phyloP scores from a whole-genome alignment of 2,888 invertebrate genomes.

The Thyatira batis region DNA sequence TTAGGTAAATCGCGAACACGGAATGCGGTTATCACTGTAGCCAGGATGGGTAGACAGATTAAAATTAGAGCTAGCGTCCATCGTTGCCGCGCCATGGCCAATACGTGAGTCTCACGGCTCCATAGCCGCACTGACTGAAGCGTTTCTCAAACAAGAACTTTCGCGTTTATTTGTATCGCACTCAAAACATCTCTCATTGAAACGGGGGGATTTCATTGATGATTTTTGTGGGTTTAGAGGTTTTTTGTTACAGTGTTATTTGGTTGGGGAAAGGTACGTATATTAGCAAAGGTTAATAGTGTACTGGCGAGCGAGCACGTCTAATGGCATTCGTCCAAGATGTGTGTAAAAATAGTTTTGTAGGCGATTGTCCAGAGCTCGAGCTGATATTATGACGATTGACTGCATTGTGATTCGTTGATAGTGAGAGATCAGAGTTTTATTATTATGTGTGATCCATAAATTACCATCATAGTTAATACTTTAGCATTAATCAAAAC shows the following conservation, averaged over 20 bases:
- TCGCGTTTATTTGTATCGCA: constrained; percentile 60
- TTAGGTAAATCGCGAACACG: constrained; percentile 76
- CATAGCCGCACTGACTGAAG: constrained; percentile 72
- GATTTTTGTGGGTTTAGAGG: constrained; percentile 49
- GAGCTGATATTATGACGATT: constrained; percentile 61
- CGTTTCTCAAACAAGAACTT: constrained; percentile 50
- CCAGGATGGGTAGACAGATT: constrained; percentile 73
- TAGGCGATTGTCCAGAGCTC: constrained; percentile 71
- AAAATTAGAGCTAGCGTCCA: constrained; percentile 76
- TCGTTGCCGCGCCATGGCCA: constrained; percentile 73
- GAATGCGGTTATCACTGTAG: constrained; percentile 80
- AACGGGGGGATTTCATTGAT: constrained; percentile 63
- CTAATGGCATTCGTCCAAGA: constrained; percentile 74
- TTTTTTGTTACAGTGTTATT: constrained; percentile 50
- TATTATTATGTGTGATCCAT: constrained; percentile 14
- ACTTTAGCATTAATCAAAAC: too few relatives aligned
- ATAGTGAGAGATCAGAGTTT: constrained; percentile 35
- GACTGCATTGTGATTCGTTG: constrained; percentile 56
- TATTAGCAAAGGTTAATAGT: constrained; percentile 83
- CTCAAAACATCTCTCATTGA: constrained; percentile 53
- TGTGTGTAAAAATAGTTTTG: constrained; percentile 75
- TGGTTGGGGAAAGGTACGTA: constrained; percentile 62
- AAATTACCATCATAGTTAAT: too few relatives aligned
- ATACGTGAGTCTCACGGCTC: constrained; percentile 73
- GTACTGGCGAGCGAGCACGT: constrained; percentile 83